Base-by-base conservation (phyloP, 2,113 vertebrate species). In the Alligator sinensis region DNA sequence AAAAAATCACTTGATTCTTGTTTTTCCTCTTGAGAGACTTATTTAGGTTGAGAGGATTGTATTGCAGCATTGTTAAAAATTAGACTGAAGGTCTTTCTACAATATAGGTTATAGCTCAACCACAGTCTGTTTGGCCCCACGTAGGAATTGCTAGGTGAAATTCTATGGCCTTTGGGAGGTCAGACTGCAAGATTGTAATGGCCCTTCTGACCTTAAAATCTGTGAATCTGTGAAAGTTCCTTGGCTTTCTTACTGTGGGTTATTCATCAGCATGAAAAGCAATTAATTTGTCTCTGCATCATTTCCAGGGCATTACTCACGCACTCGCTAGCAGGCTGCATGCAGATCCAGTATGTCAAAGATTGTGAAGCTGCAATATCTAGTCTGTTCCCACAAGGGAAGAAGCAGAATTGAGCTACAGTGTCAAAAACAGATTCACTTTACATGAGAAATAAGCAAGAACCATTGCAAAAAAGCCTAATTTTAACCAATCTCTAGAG, bases 261-360 rank as follows among this genome's bases (percentile, higher is more conserved):
- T 88, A 77, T 80, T 88, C 34, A 93, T 64, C 88, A 90, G 80
- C 74, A 94, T 86, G 91, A 88, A 90, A 92, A 93, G 24, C 0
- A 89, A 21, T 28, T 77, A 55, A 2, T 30, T 75, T 76, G 74
- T 28, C 18, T 62, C 84, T 79, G 89, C 84, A n/a, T 90, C 4
- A 24, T 92, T 94, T 95, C 94, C 92, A 92, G 62, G 28, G 22
- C 77, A 89, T 94, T 95, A 94, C 74, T 94, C 81, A 92, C 82
- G 86, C 84, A 86, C 89, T 93, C 80, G 38, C 72, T 82, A 94
- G 68, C 77, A 95, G 84, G 95, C 90, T 34, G 58, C 89, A 96
- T 95, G 88, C 88, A 92, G 86, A 90, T 91, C 94, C 80, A 5
- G 5, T 63, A 79, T n/a, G 11, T 91, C 72, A 87, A 21, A 77